A percentile compares a stretch with the other conserved stretches of the same genome.
Conservation (phyloP, 2,888 invertebrate species). For the Lamproptera curius region DNA sequence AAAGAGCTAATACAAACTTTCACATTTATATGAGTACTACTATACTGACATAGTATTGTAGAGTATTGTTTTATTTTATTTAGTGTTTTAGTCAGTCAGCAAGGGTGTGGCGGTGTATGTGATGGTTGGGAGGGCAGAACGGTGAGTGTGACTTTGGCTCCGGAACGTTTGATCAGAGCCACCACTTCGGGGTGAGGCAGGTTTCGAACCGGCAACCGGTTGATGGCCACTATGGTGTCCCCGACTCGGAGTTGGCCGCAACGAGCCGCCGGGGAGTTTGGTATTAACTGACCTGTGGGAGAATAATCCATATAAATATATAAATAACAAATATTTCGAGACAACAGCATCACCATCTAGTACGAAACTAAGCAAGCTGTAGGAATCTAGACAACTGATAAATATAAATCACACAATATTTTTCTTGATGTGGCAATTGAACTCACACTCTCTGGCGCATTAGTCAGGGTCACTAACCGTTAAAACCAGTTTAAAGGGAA, state of each 20-base stretch:
- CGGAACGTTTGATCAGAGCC: constrained; percentile 97
- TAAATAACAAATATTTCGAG: no score
- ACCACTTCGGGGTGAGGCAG: constrained; percentile 98
- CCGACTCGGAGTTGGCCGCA: constrained; percentile 95
- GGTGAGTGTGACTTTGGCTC: constrained; percentile 91
- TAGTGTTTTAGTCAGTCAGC: not conserved
- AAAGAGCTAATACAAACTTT: no score
- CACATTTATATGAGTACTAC: no score
- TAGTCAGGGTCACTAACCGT: no score
- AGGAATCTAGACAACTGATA: no score
- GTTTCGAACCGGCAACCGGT: constrained; percentile 93
- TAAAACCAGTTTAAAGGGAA: no score
- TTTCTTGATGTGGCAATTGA: no score
- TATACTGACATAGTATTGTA: not conserved
- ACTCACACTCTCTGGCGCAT: no score
- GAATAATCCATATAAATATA: no score
- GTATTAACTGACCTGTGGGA: constrained; percentile 91
- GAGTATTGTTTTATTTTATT: not conserved
- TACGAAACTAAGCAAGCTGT: no score
- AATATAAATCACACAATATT: no score
- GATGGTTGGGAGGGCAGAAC: constrained; percentile 63
- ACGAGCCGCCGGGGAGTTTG: constrained; percentile 96
- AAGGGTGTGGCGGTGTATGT: constrained; percentile 25
- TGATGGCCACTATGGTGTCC: constrained; percentile 97
- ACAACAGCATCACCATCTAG: no score